Evolutionary conservation across 2,113 vertebrate species (phyloP), one percentile per base, ranked within the genome.

Genomic region (Quiscalus mexicanus): DNA sequence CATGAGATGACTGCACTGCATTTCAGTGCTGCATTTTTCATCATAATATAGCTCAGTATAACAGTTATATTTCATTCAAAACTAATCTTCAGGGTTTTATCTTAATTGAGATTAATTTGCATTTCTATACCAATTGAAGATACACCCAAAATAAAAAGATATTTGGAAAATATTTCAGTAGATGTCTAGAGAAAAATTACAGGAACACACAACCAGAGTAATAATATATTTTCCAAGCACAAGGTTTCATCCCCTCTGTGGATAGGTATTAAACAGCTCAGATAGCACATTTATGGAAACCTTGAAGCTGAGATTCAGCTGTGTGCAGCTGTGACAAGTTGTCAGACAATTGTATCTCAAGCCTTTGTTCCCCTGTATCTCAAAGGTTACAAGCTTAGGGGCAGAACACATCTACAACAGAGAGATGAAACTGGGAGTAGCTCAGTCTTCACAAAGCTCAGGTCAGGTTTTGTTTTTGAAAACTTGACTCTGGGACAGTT

Each of bases 331-430:
- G 87, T 12, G 59, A 79, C 3, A 1, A 74, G 37, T 49, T 75
- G n/a, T 78, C 76, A 86, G 56, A 78, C 10, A 55, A 88, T 27
- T 3, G 0, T 84, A 89, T 88, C 78, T 90, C 80, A 68, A 47
- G 35, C n/a, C 47, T 91, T 96, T 93, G 55, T 89, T 90, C 86
- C 52, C 39, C 22, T 41, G 1, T 89, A 52, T 90, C 87, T 87
- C 86, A 71, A 65, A 78, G 45, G 42, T 73, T 56, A 60, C 11
- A 84, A 74, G 1, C 15, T 86, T 37, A 44, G 16, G 41, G 65
- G 52, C 79, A 84, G 73, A 90, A 30, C 2, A 2, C 23, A 71
- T 49, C 70, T 82, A 70, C 25, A 78, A 64, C 24, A 95, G 39
- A 86, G 0, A 64, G 71, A 65, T 65, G 33, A 56, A 84, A 60